Base-by-base conservation (phyloP, 2,113 vertebrate genomes). In the Puma concolor region DNA sequence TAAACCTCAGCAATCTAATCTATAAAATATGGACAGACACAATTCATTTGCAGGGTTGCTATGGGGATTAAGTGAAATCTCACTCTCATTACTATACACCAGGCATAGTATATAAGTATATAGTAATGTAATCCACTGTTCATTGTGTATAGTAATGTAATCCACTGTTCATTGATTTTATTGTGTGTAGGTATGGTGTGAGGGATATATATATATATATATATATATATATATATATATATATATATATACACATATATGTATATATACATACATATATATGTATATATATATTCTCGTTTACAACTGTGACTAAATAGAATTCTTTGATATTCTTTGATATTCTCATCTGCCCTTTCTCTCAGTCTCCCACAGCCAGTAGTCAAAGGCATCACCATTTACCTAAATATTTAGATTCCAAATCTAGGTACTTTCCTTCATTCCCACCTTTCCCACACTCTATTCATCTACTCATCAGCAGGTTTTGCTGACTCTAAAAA, bases 321-420 rank as follows among this genome's bases (percentile, higher is more conserved):
- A 94, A 93, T 96, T 88, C 60, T 89, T 77, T 77, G 16, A 92
- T 74, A 93, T 96, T 88, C 41, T 89, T 77, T 77, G 16, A 92
- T 74, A 66, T 89, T 94, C 60, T 94, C 79, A 77, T 52, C 9
- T 77, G 25, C 12, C 88, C 29, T 57, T 60, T 93, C 44, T 63
- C 64, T 69, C 19, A 50, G 60, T 72, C 74, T 89, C 92, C 67
- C 50, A 79, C 33, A 67, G 85, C 23, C 74, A 86, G 74, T 54
- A 81, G 69, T 84, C 38, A 79, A 64, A 86, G 29, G 76, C 17
- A 82, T 54, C 72, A 50, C 15, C 12, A 33, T 67, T 94, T 87
- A 90, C 81, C 63, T 80, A 86, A 41, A 88, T 33, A 60, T 82
- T 93, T 92, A 96, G 67, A 31, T 91, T 93, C 60, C 44, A 29